These are phyloP conservation scores for Ptychodera flava DNA, from an alignment of 35 echinoderm and acorn worm species.

Conservation along the genomic window DNA sequence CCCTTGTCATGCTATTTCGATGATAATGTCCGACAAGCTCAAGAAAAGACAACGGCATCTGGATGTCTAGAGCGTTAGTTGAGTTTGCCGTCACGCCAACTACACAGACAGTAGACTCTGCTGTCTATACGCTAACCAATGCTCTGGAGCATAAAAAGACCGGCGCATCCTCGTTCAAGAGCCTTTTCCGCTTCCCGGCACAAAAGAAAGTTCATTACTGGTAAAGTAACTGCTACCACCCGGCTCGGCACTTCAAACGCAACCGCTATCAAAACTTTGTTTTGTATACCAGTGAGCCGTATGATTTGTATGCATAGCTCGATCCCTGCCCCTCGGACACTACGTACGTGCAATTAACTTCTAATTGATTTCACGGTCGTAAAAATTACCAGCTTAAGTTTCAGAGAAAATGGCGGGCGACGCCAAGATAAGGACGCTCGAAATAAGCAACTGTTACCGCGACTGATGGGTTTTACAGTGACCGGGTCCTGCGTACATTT, in stretches of 20 bases:
- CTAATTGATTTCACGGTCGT: not conserved
- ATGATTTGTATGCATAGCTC: not conserved
- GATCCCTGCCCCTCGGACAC: not conserved
- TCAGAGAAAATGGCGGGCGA: not conserved
- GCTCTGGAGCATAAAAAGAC: too few species aligned
- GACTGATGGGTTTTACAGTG: too few species aligned
- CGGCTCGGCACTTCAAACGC: not conserved
- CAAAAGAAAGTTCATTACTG: not conserved
- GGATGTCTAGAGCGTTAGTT: too few species aligned
- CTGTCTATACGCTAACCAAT: too few species aligned
- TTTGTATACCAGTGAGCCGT: not conserved
- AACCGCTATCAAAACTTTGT: not conserved
- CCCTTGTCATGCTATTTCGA: too few species aligned
- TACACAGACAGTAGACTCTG: too few species aligned
- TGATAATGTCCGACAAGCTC: too few species aligned
- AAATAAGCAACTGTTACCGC: not conserved
- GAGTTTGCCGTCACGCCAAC: too few species aligned
- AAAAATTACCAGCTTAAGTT: not conserved
- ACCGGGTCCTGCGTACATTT: not conserved
- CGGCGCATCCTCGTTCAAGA: not conserved
- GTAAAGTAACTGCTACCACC: not conserved
- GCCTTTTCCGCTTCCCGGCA: not conserved
- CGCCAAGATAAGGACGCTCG: not conserved
- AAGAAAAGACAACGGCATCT: too few species aligned
- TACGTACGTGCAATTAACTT: conserved; percentile 1